phyloP scores from a whole-genome alignment of 2,888 invertebrate genomes.

The Drosophila engyochracea region DNA sequence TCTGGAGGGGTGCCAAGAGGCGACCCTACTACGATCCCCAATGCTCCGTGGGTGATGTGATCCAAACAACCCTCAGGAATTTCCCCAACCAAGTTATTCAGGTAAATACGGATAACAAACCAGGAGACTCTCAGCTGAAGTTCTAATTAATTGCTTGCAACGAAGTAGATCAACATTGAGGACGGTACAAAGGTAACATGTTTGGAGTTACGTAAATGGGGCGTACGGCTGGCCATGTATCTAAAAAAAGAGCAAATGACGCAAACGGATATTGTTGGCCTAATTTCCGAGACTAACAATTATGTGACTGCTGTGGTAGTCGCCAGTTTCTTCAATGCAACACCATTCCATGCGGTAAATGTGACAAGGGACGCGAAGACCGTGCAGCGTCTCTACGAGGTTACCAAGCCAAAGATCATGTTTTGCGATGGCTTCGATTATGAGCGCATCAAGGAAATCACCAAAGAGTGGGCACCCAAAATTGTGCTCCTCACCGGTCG shows the following conservation, averaged over 20 bases:
- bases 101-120: conserved; percentile 29
- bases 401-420: conserved; percentile 69
- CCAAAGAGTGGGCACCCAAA: conserved; percentile 53
- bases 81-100: conserved; percentile 53
- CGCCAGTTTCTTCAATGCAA: conserved; percentile 53
- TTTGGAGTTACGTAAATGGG: conserved; percentile 35
- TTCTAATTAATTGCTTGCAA: conserved; percentile 9
- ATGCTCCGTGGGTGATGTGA: conserved; percentile 39
- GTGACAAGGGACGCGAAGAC: conserved; percentile 35
- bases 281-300: conserved; percentile 43
- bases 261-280: conserved; percentile 52
- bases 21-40: conserved; percentile 27
- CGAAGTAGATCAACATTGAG: conserved; percentile 47
- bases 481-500: conserved; percentile 49
- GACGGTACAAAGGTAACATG: conserved; percentile 48
- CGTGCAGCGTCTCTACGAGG: conserved; percentile 39
- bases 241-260: conserved; percentile 48
- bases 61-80: conserved; percentile 24
- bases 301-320: conserved; percentile 39
- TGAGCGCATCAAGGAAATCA: conserved; percentile 52
- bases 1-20: conserved; percentile 56
- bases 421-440: conserved; percentile 68
- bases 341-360: conserved; percentile 63
- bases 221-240: conserved; percentile 48
- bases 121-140: neutral